These are phyloP conservation scores for Monoplex corrugatus DNA, from an alignment of 2,888 invertebrate genomes.

Conservation along the genomic window DNA sequence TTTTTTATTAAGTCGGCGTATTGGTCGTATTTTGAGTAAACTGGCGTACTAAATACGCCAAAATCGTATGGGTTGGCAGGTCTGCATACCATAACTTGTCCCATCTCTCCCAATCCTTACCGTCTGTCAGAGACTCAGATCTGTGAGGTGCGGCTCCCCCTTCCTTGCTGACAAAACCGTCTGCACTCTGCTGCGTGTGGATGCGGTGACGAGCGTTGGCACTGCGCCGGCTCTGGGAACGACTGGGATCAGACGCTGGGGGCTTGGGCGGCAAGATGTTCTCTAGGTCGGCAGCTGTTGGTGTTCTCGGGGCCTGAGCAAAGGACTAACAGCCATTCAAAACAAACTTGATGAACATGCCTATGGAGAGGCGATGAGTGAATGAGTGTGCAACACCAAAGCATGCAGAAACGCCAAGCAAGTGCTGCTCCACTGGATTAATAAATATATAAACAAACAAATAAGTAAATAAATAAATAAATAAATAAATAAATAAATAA, in stretches of 20 bases:
- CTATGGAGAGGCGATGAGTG: background rate
- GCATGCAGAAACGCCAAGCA: background rate
- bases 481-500: no score
- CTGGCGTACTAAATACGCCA: no score
- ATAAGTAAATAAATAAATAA: no score
- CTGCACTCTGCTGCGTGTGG: constrained; percentile 25
- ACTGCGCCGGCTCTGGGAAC: constrained; percentile 65
- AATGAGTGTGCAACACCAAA: background rate
- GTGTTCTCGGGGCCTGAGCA: constrained; percentile 66
- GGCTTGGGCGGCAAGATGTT: constrained; percentile 73
- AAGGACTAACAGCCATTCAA: constrained; percentile 36
- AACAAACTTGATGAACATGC: background rate
- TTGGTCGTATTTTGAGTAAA: no score
- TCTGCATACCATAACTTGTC: no score
- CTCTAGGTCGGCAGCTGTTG: constrained; percentile 72
- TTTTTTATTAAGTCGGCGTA: no score
- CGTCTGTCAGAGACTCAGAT: constrained; percentile 60
- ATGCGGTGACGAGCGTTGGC: constrained; percentile 60
- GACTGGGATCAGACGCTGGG: constrained; percentile 76
- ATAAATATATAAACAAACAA: background rate
- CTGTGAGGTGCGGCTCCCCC: constrained; percentile 50
- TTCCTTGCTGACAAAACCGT: constrained; percentile 1
- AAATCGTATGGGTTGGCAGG: no score
- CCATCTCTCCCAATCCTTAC: constrained; percentile 44
- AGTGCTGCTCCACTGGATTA: background rate